These are phyloP conservation scores for Malurus elegans DNA, from an alignment of 2,113 vertebrate species.

Conservation along the genomic window DNA sequence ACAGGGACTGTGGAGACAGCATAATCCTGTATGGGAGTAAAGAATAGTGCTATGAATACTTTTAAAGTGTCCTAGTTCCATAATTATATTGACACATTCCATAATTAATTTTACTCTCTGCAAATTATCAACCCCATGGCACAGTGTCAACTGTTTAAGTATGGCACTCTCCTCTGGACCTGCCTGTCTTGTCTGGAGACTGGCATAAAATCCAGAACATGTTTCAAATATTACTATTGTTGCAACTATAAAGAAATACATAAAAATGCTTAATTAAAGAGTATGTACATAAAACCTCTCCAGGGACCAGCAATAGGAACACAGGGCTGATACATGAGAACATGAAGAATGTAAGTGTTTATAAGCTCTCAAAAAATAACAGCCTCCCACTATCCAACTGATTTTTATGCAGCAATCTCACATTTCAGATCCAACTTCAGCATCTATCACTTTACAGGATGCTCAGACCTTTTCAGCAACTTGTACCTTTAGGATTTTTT, in stretches of 20 bases:
- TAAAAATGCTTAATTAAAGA: background rate
- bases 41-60: constrained; percentile 18
- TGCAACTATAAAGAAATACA: background rate
- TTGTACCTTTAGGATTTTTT: background rate
- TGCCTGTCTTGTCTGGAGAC: background rate
- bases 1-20: constrained; percentile 94
- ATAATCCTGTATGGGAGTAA: constrained; percentile 78
- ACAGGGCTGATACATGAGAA: background rate
- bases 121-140: background rate
- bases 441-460: background rate
- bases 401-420: background rate
- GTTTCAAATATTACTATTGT: background rate
- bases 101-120: background rate
- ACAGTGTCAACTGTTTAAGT: background rate
- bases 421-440: background rate
- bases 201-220: background rate
- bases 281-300: background rate
- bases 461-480: background rate
- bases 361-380: background rate
- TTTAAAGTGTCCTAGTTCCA: background rate
- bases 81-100: background rate
- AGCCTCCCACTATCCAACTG: background rate
- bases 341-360: background rate
- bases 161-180: background rate
- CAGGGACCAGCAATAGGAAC: background rate